Base-by-base conservation (phyloP, 2,113 vertebrate genomes). In the Ailurus styani region DNA sequence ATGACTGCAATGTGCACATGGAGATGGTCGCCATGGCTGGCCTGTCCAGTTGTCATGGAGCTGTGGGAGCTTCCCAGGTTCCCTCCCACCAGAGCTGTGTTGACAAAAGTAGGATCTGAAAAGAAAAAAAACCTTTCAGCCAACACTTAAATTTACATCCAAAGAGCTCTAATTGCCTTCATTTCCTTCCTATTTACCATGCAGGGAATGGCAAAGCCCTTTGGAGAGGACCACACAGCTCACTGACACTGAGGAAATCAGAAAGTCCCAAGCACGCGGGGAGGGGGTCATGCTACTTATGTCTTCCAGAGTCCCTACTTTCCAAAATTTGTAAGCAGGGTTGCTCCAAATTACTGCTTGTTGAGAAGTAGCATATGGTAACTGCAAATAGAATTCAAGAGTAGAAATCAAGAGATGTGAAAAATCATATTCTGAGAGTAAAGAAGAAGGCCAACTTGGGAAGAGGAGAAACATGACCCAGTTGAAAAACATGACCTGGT, bases 71-170 rank as follows among this genome's bases (percentile, higher is more conserved):
- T 97, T 98, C 98, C 97, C 99, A 99, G 98, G 97, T 98, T 99
- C 98, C 98, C 99, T 99, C 40, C 99, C 98, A 98, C 98, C 98
- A 98, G 91, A 98, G 98, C 98, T 99, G 98, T 99, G 98, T 98
- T 99, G 99, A 99, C 98, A 99, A 98, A 99, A 99, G 99, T 97
- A 99, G 98, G 95, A 98, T 98, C 97, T 83, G 37, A 7, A 86
- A 45, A 97, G 98, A 98, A 97, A 98, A 98, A 98, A 98, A 99
- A 98, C 97, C 75, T 98, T 99, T 98, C 96, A 98, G 97, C 98
- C 98, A 97, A 97, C 98, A 98, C 97, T 98, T 98, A 99, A 98
- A 99, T 99, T 99, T 99, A 99, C 99, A 99, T 99, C 98, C 98
- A 98, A 97, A 98, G 98, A 97, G 95, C 98, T 98, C 97, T 98